Percentiles rank a stretch among this genome's conserved stretches.
Conservation (phyloP, 2,113 vertebrate genomes). For the Nanger granti region DNA sequence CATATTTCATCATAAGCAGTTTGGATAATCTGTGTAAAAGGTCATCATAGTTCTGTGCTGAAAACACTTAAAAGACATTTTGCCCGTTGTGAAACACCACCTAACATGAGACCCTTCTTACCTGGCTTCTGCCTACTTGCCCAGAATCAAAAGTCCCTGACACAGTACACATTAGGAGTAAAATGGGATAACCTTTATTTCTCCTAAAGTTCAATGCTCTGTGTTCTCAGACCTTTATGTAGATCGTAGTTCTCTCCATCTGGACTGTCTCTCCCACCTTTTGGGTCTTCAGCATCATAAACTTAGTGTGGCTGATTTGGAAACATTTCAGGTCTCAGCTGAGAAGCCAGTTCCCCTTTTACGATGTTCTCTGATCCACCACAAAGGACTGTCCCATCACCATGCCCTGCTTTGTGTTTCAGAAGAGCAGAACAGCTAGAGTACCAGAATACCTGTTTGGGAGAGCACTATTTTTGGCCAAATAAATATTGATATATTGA, state of each 20-base stretch:
- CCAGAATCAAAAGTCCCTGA: background rate
- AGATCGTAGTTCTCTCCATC: background rate
- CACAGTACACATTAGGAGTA: background rate
- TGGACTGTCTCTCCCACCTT: background rate
- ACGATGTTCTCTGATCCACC: background rate
- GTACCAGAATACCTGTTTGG: background rate
- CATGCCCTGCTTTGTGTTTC: background rate
- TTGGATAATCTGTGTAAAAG: background rate
- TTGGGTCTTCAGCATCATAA: background rate
- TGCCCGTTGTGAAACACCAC: background rate
- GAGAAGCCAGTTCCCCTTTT: background rate
- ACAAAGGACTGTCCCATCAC: background rate
- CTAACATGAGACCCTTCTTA: background rate
- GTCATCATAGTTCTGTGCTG: background rate
- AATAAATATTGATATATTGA: background rate
- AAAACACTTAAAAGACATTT: background rate
- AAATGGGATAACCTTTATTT: background rate
- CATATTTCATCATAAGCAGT: background rate
- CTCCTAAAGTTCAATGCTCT: background rate
- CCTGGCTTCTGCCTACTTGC: background rate
- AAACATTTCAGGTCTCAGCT: background rate
- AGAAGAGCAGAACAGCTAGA: background rate
- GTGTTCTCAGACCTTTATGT: background rate
- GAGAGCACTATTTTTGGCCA: background rate
- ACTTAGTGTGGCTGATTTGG: background rate